phyloP scores from a whole-genome alignment of 2,113 vertebrate species.

The Hydrolagus affinis region DNA sequence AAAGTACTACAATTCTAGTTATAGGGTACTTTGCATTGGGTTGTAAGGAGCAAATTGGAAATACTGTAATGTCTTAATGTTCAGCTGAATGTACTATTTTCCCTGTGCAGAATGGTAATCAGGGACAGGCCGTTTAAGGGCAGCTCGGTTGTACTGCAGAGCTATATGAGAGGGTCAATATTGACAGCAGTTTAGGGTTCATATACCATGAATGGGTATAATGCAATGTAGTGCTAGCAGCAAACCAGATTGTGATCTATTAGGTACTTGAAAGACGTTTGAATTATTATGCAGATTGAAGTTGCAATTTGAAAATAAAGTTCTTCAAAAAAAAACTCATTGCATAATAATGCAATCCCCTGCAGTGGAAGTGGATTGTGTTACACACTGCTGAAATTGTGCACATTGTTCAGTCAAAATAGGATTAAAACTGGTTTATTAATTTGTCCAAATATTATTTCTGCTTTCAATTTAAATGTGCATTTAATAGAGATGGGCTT shows the following conservation, averaged over 20 bases:
- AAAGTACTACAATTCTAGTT: not conserved
- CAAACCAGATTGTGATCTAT: no score
- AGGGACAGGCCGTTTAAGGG: no score
- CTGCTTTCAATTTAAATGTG: not conserved
- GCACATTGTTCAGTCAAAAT: not conserved
- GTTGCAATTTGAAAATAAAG: not conserved
- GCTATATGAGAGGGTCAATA: not conserved
- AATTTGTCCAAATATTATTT: not conserved
- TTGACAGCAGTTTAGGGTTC: no score
- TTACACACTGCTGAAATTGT: not conserved
- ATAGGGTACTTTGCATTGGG: not conserved
- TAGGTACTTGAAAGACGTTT: no score
- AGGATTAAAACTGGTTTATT: not conserved
- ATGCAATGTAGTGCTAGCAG: no score
- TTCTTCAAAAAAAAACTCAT: not conserved
- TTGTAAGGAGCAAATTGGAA: conserved; percentile 10
- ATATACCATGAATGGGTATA: not conserved
- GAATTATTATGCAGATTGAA: not conserved
- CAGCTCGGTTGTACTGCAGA: not conserved
- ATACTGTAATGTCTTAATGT: not conserved
- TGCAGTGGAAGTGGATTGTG: not conserved
- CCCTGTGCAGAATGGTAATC: not conserved
- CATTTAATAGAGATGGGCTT: not conserved
- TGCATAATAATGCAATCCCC: not conserved
- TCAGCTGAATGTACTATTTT: not conserved